Evolutionary conservation across 1,140 invertebrate genomes (phyloP), one percentile per base, ranked within the genome.

Genomic region (Muscidifurax raptorellus): DNA sequence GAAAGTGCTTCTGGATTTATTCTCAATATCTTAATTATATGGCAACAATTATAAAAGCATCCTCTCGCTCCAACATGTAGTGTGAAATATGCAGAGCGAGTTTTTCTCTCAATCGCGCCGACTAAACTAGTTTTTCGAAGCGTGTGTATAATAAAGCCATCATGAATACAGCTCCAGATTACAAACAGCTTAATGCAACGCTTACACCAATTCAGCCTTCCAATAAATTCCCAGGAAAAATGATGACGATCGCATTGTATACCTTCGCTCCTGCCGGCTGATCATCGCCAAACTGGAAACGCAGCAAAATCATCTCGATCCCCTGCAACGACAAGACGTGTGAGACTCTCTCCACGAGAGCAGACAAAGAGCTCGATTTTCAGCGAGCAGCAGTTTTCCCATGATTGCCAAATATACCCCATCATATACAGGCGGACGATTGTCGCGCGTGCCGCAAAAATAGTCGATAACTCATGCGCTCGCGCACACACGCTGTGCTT

Each of bases 1-100:
- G 36, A 40, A 40, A 40, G 47, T 52, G 22, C 36, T 66, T 78
- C 2, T 30, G 15, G 32, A 66, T 59, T 79, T 15, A 40, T 30
- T 67, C 32, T 36, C n/a, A 40, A 67, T 67, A 79, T 79, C 59
- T 79, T 79, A 79, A 79, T 79, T 79, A 67, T 1, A 7, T 64
- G 18, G 52, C n/a, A 27, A 78, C 40, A 32, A 18, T 78, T 78
- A 64, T 32, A 59, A n/a, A 3, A 27, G 5, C 18, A 27, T 77
- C 44, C 28, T 52, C 27, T 47, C n/a, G n/a, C 74, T 52, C 15
- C 6, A 13, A 28, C 40, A 5, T 9, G 40, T 44, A 3, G 32
- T 47, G 12, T 13, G 13, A 13, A 12, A 12, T 47, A 10, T 15
- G 44, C 13, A 47, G 10, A 47, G 13, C 44, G 9, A 47, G 44